These are phyloP conservation scores for Hypanus sabinus DNA, from an alignment of 2,113 vertebrate genomes.

Conservation along the genomic window DNA sequence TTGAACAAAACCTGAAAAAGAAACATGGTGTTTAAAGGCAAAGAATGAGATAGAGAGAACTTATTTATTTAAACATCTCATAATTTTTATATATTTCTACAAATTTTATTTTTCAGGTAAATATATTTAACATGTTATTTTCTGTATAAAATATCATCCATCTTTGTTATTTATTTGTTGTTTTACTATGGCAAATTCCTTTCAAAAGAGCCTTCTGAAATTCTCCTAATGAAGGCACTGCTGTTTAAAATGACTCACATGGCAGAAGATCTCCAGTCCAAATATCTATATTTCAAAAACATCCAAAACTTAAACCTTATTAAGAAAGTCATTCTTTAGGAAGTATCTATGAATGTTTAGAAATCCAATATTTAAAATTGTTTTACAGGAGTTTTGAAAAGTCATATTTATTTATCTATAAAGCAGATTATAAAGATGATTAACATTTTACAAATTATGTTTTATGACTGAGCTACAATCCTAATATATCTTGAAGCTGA, in stretches of 20 bases:
- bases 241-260: not conserved
- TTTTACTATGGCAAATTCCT: not conserved
- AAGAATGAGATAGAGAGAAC: not conserved
- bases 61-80: not conserved
- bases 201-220: not conserved
- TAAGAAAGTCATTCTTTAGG: no score
- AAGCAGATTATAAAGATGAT: no score
- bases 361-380: no score
- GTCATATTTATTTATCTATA: no score
- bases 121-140: not conserved
- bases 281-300: no score
- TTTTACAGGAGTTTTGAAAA: no score
- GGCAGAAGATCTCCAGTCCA: no score
- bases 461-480: no score
- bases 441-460: no score
- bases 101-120: not conserved
- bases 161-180: not conserved
- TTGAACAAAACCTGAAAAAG: not conserved
- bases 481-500: no score
- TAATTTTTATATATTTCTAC: not conserved
- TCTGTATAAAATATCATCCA: not conserved
- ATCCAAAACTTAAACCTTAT: no score
- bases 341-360: no score
- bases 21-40: not conserved
- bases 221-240: not conserved